Evolutionary conservation across 2,113 vertebrate genomes (phyloP).

Genomic region (Ascaphus truei): DNA sequence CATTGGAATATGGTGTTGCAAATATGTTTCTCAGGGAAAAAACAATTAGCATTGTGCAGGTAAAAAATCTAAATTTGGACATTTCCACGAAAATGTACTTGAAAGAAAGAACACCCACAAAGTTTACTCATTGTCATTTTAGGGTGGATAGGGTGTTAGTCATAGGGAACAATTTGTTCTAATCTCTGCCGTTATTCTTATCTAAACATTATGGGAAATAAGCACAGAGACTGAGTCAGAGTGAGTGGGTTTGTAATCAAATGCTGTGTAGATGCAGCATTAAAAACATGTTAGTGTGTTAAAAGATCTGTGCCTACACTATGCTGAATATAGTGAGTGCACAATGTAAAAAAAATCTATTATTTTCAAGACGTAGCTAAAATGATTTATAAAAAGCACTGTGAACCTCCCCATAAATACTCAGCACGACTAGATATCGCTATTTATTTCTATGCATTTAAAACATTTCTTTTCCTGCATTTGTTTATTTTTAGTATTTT

Average conservation of each 20-base stretch:
- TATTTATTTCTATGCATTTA: background rate
- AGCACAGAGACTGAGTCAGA: constrained; percentile 66
- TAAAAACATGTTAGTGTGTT: constrained; percentile 53
- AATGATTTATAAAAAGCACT: constrained; percentile 17
- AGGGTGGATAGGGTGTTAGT: constrained; percentile 66
- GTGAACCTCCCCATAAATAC: background rate
- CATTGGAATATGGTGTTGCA: background rate
- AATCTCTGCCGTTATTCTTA: constrained; percentile 53
- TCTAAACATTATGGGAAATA: constrained; percentile 70
- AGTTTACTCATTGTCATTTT: constrained; percentile 49
- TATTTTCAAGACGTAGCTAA: background rate
- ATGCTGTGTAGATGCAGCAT: constrained; percentile 63
- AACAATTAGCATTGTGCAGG: constrained; percentile 38
- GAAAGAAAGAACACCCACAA: constrained; percentile 64
- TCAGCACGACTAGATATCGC: background rate
- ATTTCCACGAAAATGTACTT: constrained; percentile 25
- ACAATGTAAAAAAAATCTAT: background rate
- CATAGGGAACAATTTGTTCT: constrained; percentile 63
- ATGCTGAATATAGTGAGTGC: constrained; percentile 3
- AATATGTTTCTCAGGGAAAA: background rate
- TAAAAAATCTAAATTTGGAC: constrained; percentile 43
- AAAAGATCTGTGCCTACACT: constrained; percentile 57
- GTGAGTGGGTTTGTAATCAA: constrained; percentile 71
- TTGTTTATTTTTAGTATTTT: background rate
- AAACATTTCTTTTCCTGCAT: background rate